phyloP scores from a whole-genome alignment of 2,888 invertebrate genomes.

The Cantharis flavilabris region DNA sequence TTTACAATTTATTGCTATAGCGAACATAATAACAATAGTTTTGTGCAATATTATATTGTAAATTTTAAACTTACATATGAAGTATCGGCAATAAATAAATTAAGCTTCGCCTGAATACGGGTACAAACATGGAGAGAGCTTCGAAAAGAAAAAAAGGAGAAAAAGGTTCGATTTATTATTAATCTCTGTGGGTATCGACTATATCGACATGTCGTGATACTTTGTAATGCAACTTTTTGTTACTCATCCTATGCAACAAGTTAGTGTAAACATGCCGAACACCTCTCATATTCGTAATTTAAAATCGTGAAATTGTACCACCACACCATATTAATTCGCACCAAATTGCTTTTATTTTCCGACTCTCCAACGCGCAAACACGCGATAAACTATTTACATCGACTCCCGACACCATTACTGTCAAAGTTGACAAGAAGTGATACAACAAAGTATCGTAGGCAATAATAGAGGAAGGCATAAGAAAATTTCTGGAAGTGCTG shows the following conservation, averaged over 20 bases:
- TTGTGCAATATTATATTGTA: not conserved
- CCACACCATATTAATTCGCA: not conserved
- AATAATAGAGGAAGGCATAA: too few relatives aligned
- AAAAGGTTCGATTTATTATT: slow-evolving; percentile 21
- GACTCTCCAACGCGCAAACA: not conserved
- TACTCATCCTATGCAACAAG: slow-evolving; percentile 33
- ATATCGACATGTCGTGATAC: slow-evolving; percentile 36
- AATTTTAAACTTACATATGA: not conserved
- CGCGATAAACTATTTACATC: not conserved
- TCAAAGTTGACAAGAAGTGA: not conserved
- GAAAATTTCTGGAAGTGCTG: too few relatives aligned
- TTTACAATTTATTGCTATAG: not conserved
- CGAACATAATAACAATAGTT: not conserved
- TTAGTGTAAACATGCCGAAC: slow-evolving; percentile 37
- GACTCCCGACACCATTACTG: not conserved
- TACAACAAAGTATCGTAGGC: too few relatives aligned
- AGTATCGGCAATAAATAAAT: not conserved
- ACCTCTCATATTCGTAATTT: slow-evolving; percentile 34
- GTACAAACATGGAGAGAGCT: not conserved
- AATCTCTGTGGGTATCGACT: slow-evolving; percentile 37
- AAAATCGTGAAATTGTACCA: slow-evolving; percentile 16
- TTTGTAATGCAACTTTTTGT: slow-evolving; percentile 29
- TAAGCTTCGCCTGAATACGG: not conserved
- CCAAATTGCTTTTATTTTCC: not conserved
- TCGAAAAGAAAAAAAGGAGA: not conserved